phyloP scores from a whole-genome alignment of 1,140 invertebrate genomes.

The Sminthurides bifidus region DNA sequence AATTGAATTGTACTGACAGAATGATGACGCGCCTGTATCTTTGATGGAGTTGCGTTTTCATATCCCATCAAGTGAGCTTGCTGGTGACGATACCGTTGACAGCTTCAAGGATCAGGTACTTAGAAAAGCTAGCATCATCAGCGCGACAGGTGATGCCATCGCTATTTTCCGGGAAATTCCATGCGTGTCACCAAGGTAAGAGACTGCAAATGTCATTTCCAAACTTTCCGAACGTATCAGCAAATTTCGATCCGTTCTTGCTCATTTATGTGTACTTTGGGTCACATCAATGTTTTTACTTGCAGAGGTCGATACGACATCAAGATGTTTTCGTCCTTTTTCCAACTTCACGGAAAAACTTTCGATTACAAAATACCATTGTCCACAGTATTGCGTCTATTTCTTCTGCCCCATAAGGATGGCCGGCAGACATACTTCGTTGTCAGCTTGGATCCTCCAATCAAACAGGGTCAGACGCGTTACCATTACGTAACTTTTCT shows the following conservation, averaged over 20 bases:
- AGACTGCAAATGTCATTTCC: too few species aligned
- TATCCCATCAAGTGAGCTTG: slow-evolving; percentile 75
- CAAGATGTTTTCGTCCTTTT: slow-evolving; percentile 93
- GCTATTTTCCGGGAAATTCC: slow-evolving; percentile 93
- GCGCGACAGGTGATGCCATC: slow-evolving; percentile 93
- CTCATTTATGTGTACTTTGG: too few species aligned
- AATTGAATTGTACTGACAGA: slow-evolving; percentile 43
- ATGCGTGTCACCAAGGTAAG: slow-evolving; percentile 89
- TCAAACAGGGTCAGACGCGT: slow-evolving; percentile 97
- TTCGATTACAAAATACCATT: slow-evolving; percentile 99
- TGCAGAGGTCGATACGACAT: slow-evolving; percentile 97
- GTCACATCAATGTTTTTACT: too few species aligned
- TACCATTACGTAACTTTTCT: slow-evolving; percentile 90
- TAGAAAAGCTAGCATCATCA: slow-evolving; percentile 94
- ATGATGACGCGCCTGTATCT: slow-evolving; percentile 87
- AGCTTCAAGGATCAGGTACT: slow-evolving; percentile 92
- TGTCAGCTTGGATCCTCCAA: slow-evolving; percentile 93
- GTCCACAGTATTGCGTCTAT: slow-evolving; percentile 85
- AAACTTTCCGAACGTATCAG: too few species aligned
- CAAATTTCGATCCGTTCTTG: too few species aligned
- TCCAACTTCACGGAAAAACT: slow-evolving; percentile 98
- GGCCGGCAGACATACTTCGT: slow-evolving; percentile 97
- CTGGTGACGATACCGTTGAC: slow-evolving; percentile 82
- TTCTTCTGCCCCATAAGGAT: slow-evolving; percentile 94
- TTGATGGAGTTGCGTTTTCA: slow-evolving; percentile 97